Evolutionary conservation across 2,113 vertebrate species (phyloP), one percentile per base, ranked within the genome.

Genomic region (Oenanthe melanoleuca): DNA sequence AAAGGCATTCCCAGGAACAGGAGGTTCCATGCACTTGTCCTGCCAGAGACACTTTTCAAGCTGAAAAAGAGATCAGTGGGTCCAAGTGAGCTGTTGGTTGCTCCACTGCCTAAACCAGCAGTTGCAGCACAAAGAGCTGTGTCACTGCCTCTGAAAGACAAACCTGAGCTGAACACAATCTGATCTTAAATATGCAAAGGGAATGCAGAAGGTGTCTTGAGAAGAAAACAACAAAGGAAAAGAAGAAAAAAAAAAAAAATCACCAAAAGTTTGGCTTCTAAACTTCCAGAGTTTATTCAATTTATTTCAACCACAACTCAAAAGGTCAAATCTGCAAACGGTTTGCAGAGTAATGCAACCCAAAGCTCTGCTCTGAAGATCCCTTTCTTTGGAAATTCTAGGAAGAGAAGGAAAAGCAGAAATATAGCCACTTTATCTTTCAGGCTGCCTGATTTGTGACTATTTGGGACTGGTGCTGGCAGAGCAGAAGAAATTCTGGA

Each of bases 51-150:
- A 38, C 7, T 90, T 44, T 24, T 24, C 50, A 67, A 79, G 61
- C 29, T 74, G 33, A 52, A 26, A 38, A 63, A 45, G 55, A 86
- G 9, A 60, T 49, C 40, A 49, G 6, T 0, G 0, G n/a, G n/a
- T 38, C 29, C 5, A 2, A 40, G 23, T 6, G n/a, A 60, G 40
- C 53, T 56, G 13, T 9, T 29, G 40, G 13, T 18, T 49, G 24
- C n/a, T 69, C 56, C 0, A 1, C 16, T 47, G 21, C 45, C 42
- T 26, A 17, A 52, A 59, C 14, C 22, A 49, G 28, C 37, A 72
- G 19, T 2, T 0, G 0, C 12, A 67, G 64, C 67, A 47, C 0
- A 0, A 60, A 65, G 55, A 77, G 13, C 14, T n/a, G 21, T 3
- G 26, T n/a, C 0, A 0, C 44, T 72, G 63, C 12, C 38, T 80